A percentile compares a stretch with the other conserved stretches of the same genome.
Conservation (phyloP, 2,113 vertebrate genomes). For the Corydoras maculifer region DNA sequence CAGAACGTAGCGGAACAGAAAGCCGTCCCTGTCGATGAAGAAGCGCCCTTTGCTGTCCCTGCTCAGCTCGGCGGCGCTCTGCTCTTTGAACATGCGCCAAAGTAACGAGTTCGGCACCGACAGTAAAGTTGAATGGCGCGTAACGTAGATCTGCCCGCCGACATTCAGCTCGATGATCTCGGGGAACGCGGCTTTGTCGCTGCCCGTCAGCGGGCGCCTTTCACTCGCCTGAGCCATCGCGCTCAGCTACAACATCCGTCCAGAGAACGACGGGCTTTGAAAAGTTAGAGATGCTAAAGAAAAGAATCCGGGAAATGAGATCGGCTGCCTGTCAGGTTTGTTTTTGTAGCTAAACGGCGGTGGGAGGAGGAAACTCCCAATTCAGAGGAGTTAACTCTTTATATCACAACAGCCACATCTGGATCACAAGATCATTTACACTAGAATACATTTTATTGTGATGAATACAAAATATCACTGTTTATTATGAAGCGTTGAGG, state of each 20-base stretch:
- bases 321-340: slow-evolving; percentile 42
- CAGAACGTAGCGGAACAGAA: slow-evolving; percentile 91
- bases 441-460: neutral
- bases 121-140: slow-evolving; percentile 80
- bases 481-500: too few relatives aligned
- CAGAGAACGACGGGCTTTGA: neutral
- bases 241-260: slow-evolving; percentile 30
- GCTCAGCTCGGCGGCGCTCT: slow-evolving; percentile 73
- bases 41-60: slow-evolving; percentile 90
- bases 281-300: neutral
- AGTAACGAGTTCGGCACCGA: slow-evolving; percentile 83
- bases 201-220: slow-evolving; percentile 1
- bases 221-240: slow-evolving; percentile 56
- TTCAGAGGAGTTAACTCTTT: slow-evolving; percentile 59
- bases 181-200: slow-evolving; percentile 60
- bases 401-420: slow-evolving; percentile 3
- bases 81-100: slow-evolving; percentile 81
- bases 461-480: neutral
- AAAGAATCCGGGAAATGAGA: neutral
- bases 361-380: slow-evolving; percentile 55
- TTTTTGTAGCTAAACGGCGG: slow-evolving; percentile 55
- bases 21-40: slow-evolving; percentile 93
- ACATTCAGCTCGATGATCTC: slow-evolving; percentile 94
- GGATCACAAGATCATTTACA: neutral
- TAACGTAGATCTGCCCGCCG: slow-evolving; percentile 92